Evolutionary conservation across 92 coral and sea anemone genomes (phyloP), one percentile per base, ranked within the genome.

Genomic region (Paramuricea clavata): DNA sequence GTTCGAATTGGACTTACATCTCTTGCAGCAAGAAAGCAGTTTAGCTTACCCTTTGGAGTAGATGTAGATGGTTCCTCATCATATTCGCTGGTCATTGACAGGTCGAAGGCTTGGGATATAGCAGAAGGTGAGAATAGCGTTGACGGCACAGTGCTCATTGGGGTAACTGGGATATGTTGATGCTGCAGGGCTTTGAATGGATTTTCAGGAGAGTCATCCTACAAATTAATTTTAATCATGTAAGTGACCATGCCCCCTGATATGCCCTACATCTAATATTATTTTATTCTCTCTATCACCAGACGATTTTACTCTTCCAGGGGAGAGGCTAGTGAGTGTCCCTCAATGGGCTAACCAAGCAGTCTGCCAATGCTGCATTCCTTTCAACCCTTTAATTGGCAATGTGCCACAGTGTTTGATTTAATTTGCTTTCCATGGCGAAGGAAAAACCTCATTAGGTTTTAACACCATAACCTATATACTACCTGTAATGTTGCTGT

Each of bases 1-100:
- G 52, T 44, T 60, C 88, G 81, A 62, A 89, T 83, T 19, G 92
- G 92, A 50, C 92, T 89, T 1, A 83, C 72, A 35, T 83, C 92
- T 75, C 88, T 76, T n/a, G 92, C 16, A 3, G 85, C 92, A 35
- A 89, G 88, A 75, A 75, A 88, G 16, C 30, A 42, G 64, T 88
- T 88, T 47, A 88, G 80, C 71, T 74, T 83, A 27, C 75, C 92
- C 27, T 54, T 72, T 72, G 78, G 54, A 41, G 44, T 67, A 28
- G n/a, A n/a, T n/a, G n/a, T n/a, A n/a, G 36, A 67, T 67, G 15
- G 74, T 26, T 57, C 25, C n/a, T 57, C n/a, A 57, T 57, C 44
- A 39, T 39, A 39, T 39, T 39, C 5, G 10, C 64, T 56, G 64
- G 8, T 56, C 23, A 56, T 56, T 67, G 74, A 16, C 43, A 34